Percentiles rank a stretch among this genome's conserved stretches.
These are phyloP conservation scores for Phyto melanocephala DNA, from an alignment of 2,888 invertebrate species.

Conservation along the genomic window DNA sequence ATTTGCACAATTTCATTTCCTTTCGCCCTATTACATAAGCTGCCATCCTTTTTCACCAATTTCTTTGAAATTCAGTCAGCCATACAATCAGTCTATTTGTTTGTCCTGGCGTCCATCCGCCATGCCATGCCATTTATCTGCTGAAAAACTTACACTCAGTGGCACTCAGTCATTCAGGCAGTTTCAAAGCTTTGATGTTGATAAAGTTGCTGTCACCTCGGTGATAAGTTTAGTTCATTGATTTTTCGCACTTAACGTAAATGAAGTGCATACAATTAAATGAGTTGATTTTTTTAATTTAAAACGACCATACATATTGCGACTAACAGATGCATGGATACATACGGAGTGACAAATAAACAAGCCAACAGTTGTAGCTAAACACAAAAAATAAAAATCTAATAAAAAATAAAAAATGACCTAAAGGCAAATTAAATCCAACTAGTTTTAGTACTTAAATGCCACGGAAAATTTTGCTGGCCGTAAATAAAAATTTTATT, in stretches of 20 bases:
- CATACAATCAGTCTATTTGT: background rate
- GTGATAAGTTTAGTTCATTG: slow-evolving; percentile 65
- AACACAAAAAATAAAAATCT: too few relatives aligned
- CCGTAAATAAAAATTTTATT: too few relatives aligned
- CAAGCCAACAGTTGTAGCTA: background rate
- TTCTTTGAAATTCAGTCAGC: slow-evolving; percentile 17
- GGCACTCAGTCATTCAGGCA: slow-evolving; percentile 33
- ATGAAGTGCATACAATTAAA: slow-evolving; percentile 59
- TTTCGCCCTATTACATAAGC: slow-evolving; percentile 55
- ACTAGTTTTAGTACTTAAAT: too few relatives aligned
- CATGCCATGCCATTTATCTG: background rate
- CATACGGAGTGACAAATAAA: background rate
- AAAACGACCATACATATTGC: background rate
- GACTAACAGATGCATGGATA: background rate
- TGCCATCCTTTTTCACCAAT: slow-evolving; percentile 35
- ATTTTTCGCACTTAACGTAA: slow-evolving; percentile 63
- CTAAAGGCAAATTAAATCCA: background rate
- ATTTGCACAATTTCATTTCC: slow-evolving; percentile 43
- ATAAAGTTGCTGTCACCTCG: slow-evolving; percentile 64
- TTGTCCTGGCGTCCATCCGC: background rate
- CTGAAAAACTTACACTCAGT: background rate
- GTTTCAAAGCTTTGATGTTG: slow-evolving; percentile 52
- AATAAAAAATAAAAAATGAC: background rate
- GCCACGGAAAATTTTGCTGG: too few relatives aligned
- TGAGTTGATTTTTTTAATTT: slow-evolving; percentile 46